Evolutionary conservation across 2,797 vertebrate species (phyloP), one percentile per base, ranked within the genome.

Genomic region (Simalia tracyae): DNA sequence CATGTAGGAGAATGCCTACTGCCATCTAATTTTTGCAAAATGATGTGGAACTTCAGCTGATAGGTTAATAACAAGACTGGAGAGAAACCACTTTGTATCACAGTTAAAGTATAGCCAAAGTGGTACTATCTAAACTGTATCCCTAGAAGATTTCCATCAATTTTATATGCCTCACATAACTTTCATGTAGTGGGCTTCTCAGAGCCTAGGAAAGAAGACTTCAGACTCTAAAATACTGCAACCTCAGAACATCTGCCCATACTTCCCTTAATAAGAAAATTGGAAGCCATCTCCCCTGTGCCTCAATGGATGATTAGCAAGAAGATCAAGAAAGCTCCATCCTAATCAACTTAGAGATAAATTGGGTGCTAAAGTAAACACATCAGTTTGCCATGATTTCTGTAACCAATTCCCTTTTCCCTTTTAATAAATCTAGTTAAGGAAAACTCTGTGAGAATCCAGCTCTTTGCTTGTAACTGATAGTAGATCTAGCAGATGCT

Each of bases 81-180:
- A 4, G 22, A 19, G 9, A 11, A 87, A 85, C 22, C 1, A 5
- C 9, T 89, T 66, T 66, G n/a, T 5, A 66, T 59, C 68, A 19
- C 4, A 2, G 2, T 56, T 61, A 72, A 86, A 28, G 1, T 19
- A 24, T 9, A 28, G 2, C 56, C 63, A 9, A 28, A n/a, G 12
- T 14, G 19, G 2, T 57, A 64, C 9, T 63, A 6, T 87, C 56
- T 28, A 90, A 92, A 0, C 90, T 31, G 85, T 84, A 93, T 92
- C 92, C 92, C 87, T 84, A 93, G 86, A 91, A 95, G 95, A 87
- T 19, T 42, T 72, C 91, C 42, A 92, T 96, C 95, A 92, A 93
- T 95, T 92, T 93, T 93, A 85, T 50, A 66, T 24, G 19, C 56
- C 66, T 68, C 66, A 68, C 14, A n/a, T 68, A n/a, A 31, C 14